Conservation (phyloP, 2,113 vertebrate genomes). For the Charina bottae region DNA sequence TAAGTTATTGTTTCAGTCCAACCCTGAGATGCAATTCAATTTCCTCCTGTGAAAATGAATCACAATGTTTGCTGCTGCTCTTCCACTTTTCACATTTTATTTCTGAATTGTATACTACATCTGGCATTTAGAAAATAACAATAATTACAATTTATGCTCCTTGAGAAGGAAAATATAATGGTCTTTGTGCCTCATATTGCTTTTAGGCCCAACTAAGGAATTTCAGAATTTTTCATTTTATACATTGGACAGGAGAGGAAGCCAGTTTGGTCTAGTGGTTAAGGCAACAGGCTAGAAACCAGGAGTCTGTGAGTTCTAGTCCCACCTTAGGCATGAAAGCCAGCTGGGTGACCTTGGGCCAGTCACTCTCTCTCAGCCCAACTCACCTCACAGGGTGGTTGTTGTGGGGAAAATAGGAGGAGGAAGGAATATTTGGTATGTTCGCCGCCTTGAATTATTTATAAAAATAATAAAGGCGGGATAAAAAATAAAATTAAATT, state of each 20-base stretch:
- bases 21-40: not conserved
- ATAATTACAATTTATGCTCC: not conserved
- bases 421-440: too few species aligned
- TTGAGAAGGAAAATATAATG: not conserved
- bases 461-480: too few species aligned
- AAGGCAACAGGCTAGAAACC: too few species aligned
- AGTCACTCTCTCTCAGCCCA: too few species aligned
- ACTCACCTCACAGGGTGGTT: too few species aligned
- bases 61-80: not conserved
- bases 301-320: too few species aligned
- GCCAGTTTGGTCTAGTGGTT: too few species aligned
- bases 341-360: too few species aligned
- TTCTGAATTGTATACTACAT: constrained; percentile 4
- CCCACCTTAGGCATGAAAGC: too few species aligned
- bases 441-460: too few species aligned
- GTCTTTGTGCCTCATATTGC: not conserved
- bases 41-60: not conserved
- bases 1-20: constrained; percentile 18
- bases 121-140: constrained; percentile 22
- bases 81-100: not conserved
- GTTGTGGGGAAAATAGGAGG: too few species aligned
- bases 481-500: too few species aligned
- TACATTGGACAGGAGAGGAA: not conserved
- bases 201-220: not conserved
- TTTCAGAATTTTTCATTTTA: not conserved